Evolutionary conservation across 2,113 vertebrate genomes (phyloP), one percentile per base, ranked within the genome.

Genomic region (Gracilinanus agilis): DNA sequence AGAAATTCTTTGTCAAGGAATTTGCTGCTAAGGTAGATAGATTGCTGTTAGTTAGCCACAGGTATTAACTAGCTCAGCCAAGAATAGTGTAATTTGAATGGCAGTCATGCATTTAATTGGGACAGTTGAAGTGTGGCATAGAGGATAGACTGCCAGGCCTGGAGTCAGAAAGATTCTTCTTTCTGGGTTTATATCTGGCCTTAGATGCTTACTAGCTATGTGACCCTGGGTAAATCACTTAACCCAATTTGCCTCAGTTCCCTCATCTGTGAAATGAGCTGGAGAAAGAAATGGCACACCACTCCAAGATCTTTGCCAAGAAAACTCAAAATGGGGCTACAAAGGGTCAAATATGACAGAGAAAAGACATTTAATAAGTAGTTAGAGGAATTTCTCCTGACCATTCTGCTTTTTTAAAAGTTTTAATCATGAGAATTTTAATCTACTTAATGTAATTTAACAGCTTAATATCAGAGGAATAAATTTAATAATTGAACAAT

Each of bases 61-160:
- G 89, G 95, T 89, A 92, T 89, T 91, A 58, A 90, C 92, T 75
- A 90, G 91, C 83, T 93, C 44, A 92, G 92, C 90, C 55, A 94
- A n/a, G 67, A 54, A 90, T 92, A 25, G 44, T 91, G 91, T 89
- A 91, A 44, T 90, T 91, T 21, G 53, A 49, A 58, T 49, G 58
- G 88, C 13, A 90, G 1, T 67, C 27, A 55, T 53, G 13, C 40
- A 91, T 91, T 93, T 93, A 75, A 90, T 92, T 75, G 49, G 49
- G 49, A 49, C 49, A 49, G 49, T 5, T 49, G 2, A 49, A 49
- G 49, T 49, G 49, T 49, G 49, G 49, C 49, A 49, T 5, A 49
- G 49, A 49, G 49, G 49, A 49, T 49, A 49, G 5, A 49, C 3
- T 49, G 49, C 49, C 49, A 49, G 49, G 49, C 49, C 49, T 49